A percentile compares a stretch with the other conserved stretches of the same genome.
Evolutionary conservation across 2,797 vertebrate genomes (phyloP).

Genomic region (Dendrocincla fuliginosa): DNA sequence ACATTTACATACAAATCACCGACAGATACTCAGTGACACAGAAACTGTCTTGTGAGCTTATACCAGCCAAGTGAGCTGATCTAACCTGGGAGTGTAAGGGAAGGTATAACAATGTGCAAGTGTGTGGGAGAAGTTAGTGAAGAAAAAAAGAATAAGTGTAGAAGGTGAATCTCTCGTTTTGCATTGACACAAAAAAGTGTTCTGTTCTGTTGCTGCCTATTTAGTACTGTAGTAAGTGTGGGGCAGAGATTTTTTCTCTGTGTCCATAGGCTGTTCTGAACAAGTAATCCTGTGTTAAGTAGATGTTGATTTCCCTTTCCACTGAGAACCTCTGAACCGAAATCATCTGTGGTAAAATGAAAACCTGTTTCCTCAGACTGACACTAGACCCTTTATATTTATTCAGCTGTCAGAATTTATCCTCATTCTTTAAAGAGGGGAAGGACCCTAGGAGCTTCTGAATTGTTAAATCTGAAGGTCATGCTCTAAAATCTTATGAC

Average conservation of each 20-base stretch:
- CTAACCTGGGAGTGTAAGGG: not conserved
- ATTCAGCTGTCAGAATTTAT: conserved; percentile 73
- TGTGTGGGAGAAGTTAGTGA: not conserved
- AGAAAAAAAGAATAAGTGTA: not conserved
- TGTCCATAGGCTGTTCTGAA: not conserved
- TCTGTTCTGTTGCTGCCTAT: not conserved
- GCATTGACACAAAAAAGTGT: not conserved
- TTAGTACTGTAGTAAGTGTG: not conserved
- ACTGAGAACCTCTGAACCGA: not conserved
- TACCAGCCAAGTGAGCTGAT: not conserved
- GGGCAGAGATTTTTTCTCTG: not conserved
- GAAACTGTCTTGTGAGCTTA: not conserved
- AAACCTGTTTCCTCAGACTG: conserved; percentile 67
- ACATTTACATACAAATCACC: not conserved
- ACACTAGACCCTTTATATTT: conserved; percentile 63
- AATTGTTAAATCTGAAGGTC: conserved; percentile 40
- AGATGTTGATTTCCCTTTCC: conserved; percentile 17
- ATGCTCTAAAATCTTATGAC: not conserved
- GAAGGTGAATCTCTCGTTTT: not conserved
- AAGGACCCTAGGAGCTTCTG: conserved; percentile 58
- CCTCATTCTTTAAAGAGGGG: conserved; percentile 55
- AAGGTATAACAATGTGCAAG: not conserved
- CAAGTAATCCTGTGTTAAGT: not conserved
- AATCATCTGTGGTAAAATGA: conserved; percentile 36
- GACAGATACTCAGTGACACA: not conserved